Conservation (phyloP, 2,888 invertebrate species). For the Noctuana brunneofusca region DNA sequence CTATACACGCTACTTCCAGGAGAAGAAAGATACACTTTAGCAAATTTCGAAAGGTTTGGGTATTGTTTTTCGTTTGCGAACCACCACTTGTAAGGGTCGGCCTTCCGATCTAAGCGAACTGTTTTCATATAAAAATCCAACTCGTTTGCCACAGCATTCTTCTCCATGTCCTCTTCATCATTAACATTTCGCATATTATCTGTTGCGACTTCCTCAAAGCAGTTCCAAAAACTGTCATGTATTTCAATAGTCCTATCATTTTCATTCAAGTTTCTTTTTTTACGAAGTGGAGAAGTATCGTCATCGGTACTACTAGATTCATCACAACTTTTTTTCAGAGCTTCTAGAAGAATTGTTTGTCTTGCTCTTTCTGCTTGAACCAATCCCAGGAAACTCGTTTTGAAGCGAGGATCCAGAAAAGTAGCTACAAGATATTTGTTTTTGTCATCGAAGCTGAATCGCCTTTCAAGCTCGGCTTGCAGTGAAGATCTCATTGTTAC, state of each 20-base stretch:
- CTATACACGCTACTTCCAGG: conserved; percentile 38
- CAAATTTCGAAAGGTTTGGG: conserved; percentile 28
- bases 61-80: conserved; percentile 19
- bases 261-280: too few species aligned
- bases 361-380: too few species aligned
- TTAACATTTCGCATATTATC: conserved; percentile 35
- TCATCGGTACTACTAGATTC: too few species aligned
- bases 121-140: conserved; percentile 38
- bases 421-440: neutral
- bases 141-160: conserved; percentile 40
- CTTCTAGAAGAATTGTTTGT: too few species aligned
- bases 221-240: conserved; percentile 39
- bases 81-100: conserved; percentile 16
- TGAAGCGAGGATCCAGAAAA: neutral
- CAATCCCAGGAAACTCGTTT: too few species aligned
- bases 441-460: neutral
- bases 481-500: neutral
- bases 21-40: conserved; percentile 21
- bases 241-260: conserved; percentile 36
- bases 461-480: neutral
- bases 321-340: neutral
- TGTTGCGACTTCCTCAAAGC: neutral
- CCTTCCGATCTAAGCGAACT: conserved; percentile 36
- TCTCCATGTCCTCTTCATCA: conserved; percentile 40
- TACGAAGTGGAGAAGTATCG: too few species aligned